Evolutionary conservation across 2,797 vertebrate species (phyloP).

Genomic region (Zenarchopterus dispar): DNA sequence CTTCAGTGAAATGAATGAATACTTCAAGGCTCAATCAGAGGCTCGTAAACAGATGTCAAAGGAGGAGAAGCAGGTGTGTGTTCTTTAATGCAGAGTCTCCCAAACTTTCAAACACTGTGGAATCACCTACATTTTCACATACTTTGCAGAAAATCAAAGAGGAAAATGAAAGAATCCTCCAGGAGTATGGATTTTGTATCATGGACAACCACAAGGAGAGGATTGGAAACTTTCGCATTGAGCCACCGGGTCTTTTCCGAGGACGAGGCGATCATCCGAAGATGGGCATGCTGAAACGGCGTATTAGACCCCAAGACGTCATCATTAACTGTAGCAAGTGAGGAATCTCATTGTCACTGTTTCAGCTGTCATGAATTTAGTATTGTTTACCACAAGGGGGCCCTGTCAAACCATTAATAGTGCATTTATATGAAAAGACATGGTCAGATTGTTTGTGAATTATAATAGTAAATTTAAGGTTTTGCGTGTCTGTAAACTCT

Average conservation of each 20-base stretch:
- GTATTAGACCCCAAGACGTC: conserved; percentile 92
- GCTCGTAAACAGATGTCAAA: conserved; percentile 95
- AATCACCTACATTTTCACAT: not conserved
- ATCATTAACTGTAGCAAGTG: conserved; percentile 99
- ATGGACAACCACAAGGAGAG: conserved; percentile 97
- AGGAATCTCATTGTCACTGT: conserved; percentile 48
- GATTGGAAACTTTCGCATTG: conserved; percentile 96
- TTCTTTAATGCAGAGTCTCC: not conserved
- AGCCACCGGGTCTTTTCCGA: conserved; percentile 92
- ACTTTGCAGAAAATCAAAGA: conserved; percentile 90
- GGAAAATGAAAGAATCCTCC: conserved; percentile 90
- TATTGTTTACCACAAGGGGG: conserved; percentile 50
- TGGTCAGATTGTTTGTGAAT: not conserved
- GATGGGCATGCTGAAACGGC: conserved; percentile 95
- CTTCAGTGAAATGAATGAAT: conserved; percentile 90
- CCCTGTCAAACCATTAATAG: conserved; percentile 22
- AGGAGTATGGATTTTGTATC: conserved; percentile 93
- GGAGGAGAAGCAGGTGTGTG: conserved; percentile 89
- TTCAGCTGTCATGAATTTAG: not conserved
- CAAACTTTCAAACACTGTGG: not conserved
- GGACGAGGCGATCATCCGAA: conserved; percentile 95
- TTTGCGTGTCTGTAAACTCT: not conserved
- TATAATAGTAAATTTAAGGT: not conserved
- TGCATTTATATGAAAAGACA: conserved; percentile 3
- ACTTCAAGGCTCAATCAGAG: conserved; percentile 93